A percentile compares a stretch with the other conserved stretches of the same genome.
Evolutionary conservation across 2,113 vertebrate genomes (phyloP).

Genomic region (Oreochromis spilurus): DNA sequence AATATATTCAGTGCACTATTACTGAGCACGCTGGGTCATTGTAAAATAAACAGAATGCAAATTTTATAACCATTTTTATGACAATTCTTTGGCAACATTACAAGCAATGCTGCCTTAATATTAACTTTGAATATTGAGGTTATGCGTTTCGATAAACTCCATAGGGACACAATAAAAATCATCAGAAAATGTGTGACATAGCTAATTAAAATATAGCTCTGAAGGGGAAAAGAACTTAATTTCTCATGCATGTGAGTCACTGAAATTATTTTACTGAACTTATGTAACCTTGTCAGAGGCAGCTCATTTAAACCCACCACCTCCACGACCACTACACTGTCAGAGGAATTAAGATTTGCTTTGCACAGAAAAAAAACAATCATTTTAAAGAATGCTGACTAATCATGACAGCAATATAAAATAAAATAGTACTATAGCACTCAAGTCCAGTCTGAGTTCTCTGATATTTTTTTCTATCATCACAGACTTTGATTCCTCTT

Average conservation of each 20-base stretch:
- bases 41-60: neutral
- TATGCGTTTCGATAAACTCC: neutral
- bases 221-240: neutral
- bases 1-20: neutral
- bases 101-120: neutral
- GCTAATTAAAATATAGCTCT: slow-evolving; percentile 42
- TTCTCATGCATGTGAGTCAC: slow-evolving; percentile 42
- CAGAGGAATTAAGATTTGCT: slow-evolving; percentile 24
- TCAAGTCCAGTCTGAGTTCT: neutral
- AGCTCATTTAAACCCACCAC: slow-evolving; percentile 2
- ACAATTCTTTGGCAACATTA: neutral
- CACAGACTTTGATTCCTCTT: neutral
- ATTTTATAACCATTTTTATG: neutral
- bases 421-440: neutral
- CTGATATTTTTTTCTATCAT: neutral
- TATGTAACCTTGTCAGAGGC: slow-evolving; percentile 31
- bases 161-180: neutral
- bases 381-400: neutral
- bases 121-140: slow-evolving; percentile 3
- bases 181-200: slow-evolving; percentile 18
- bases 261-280: slow-evolving; percentile 36
- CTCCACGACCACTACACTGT: neutral
- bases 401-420: slow-evolving; percentile 2
- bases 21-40: neutral
- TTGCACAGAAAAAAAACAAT: neutral